phyloP scores from a whole-genome alignment of 1,140 invertebrate genomes.

The Eupeodes corollae region DNA sequence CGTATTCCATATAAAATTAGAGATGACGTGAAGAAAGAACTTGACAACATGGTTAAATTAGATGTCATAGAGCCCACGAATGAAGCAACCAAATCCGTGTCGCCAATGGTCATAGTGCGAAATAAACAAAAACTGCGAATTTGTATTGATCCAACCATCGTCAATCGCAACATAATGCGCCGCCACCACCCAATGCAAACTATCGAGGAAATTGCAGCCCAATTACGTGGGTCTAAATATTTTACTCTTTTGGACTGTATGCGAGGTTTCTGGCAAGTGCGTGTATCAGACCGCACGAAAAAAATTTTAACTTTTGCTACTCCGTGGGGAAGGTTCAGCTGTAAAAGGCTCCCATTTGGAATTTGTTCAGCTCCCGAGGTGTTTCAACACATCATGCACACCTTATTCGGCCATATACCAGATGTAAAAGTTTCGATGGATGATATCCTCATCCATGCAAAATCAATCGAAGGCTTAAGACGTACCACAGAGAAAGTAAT shows the following conservation, averaged over 20 bases:
- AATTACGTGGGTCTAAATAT: constrained; percentile 3
- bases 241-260: constrained; percentile 36
- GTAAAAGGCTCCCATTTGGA: constrained; percentile 24
- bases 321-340: constrained; percentile 27
- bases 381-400: constrained; percentile 14
- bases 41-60: constrained; percentile 19
- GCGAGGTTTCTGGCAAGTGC: too few species aligned
- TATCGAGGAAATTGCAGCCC: constrained; percentile 17
- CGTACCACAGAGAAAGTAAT: constrained; percentile 11
- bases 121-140: constrained; percentile 30
- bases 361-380: constrained; percentile 18
- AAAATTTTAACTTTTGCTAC: constrained; percentile 23
- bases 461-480: neutral
- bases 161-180: constrained; percentile 31
- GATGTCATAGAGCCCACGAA: constrained; percentile 17
- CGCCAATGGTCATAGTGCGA: constrained; percentile 21
- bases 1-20: constrained; percentile 29
- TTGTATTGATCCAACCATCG: constrained; percentile 32
- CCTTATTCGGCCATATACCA: constrained; percentile 13
- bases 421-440: constrained; percentile 30
- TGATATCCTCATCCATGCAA: constrained; percentile 19
- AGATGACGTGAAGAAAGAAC: too few species aligned
- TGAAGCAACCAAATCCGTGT: constrained; percentile 31
- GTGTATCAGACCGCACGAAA: constrained; percentile 18
- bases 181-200: constrained; percentile 21